Conservation (phyloP, 2,797 vertebrate genomes). For the Basileuterus tristriatus region DNA sequence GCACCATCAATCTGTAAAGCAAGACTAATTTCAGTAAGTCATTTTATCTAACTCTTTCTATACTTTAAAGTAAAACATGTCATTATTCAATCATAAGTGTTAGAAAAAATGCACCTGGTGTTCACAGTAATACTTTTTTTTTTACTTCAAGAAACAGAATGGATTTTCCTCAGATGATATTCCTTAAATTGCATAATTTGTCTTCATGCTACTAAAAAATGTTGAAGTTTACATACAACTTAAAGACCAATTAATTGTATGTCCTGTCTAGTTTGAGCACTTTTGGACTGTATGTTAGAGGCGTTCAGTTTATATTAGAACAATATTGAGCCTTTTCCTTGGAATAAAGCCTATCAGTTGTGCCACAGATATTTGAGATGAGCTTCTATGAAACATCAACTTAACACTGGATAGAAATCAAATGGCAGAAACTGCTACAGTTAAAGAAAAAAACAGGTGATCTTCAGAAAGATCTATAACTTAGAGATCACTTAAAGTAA, state of each 20-base stretch:
- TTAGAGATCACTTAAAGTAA: background rate
- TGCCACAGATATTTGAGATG: background rate
- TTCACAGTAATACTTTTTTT: background rate
- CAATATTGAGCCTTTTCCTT: background rate
- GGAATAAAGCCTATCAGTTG: background rate
- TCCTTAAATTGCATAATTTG: background rate
- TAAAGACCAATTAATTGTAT: background rate
- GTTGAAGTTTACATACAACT: background rate
- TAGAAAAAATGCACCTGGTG: background rate
- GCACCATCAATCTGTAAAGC: conserved; percentile 79
- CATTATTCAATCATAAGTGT: background rate
- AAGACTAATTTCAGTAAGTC: conserved; percentile 45
- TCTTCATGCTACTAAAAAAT: background rate
- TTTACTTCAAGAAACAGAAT: background rate
- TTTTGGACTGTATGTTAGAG: background rate
- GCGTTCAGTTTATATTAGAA: background rate
- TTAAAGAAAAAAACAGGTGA: background rate
- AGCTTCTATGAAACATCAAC: background rate
- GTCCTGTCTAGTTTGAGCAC: background rate
- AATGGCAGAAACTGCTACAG: background rate
- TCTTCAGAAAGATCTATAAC: background rate
- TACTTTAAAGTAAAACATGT: background rate
- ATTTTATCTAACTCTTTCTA: background rate
- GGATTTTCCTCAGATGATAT: background rate
- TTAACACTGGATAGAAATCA: background rate